Conservation (phyloP, 2,797 vertebrate species). For the Arnoldichthys spilopterus region DNA sequence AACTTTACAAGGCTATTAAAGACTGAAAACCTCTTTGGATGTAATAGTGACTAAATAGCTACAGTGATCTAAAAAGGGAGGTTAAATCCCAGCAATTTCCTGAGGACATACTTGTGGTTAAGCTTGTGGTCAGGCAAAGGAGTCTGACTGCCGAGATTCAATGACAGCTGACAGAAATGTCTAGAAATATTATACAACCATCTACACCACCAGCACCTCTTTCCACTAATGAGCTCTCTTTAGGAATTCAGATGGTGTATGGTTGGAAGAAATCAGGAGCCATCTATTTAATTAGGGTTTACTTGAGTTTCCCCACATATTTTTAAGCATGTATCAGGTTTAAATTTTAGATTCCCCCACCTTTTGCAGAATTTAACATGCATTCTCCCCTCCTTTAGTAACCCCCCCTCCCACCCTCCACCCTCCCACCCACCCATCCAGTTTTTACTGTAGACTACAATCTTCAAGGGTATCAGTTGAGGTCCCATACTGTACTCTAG, state of each 20-base stretch:
- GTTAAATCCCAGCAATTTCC: background rate
- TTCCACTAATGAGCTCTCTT: background rate
- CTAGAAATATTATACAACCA: background rate
- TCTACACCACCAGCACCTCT: background rate
- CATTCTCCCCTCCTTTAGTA: no score
- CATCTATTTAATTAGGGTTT: no score
- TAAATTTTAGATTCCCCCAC: no score
- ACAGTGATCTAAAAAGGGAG: background rate
- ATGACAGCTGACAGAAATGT: background rate
- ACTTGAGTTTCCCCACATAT: no score
- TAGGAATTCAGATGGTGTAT: no score
- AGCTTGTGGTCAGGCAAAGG: background rate
- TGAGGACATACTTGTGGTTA: background rate
- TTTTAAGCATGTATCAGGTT: no score
- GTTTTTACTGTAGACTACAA: no score
- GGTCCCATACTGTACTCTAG: background rate
- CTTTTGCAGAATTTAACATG: no score
- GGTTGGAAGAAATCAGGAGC: background rate
- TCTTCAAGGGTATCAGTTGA: background rate
- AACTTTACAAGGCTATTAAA: conserved; percentile 20
- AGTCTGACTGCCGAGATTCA: background rate
- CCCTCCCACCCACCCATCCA: no score
- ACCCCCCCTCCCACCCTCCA: no score
- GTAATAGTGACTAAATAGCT: background rate
- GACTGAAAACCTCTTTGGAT: conserved; percentile 27